A percentile compares a stretch with the other conserved stretches of the same genome.
Conservation (phyloP, 2,888 invertebrate genomes). For the Drosophila lacicola region DNA sequence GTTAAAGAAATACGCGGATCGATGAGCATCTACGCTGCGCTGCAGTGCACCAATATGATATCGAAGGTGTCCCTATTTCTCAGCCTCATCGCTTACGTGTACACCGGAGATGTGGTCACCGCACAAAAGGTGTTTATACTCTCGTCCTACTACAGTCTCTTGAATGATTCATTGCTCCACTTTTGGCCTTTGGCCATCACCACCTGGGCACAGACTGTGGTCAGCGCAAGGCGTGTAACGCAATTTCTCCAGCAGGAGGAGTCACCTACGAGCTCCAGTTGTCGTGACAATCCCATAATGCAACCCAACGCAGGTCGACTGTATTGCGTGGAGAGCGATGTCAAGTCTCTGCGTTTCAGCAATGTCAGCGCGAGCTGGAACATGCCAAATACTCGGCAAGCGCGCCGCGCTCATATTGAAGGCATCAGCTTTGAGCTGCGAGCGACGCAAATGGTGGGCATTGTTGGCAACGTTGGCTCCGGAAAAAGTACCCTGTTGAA, state of each 20-base stretch:
- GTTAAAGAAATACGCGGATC: conserved; percentile 88
- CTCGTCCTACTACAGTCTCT: conserved; percentile 92
- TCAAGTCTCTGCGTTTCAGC: conserved; percentile 77
- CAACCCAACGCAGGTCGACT: conserved; percentile 38
- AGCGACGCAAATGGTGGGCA: conserved; percentile 78
- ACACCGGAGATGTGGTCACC: conserved; percentile 88
- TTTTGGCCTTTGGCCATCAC: conserved; percentile 92
- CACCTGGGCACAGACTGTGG: conserved; percentile 90
- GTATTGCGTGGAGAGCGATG: conserved; percentile 47
- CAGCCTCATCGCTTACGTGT: conserved; percentile 89
- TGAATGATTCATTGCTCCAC: conserved; percentile 91
- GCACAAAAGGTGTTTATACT: conserved; percentile 93
- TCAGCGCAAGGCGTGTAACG: conserved; percentile 90
- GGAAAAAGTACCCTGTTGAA: conserved; percentile 91
- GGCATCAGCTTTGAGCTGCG: conserved; percentile 84
- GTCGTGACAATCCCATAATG: conserved; percentile 54
- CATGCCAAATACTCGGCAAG: conserved; percentile 53
- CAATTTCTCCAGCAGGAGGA: conserved; percentile 86
- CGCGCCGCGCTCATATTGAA: conserved; percentile 50
- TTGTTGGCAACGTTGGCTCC: conserved; percentile 90
- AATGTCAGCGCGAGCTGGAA: conserved; percentile 86
- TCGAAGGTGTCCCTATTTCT: conserved; percentile 92
- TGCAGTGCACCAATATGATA: conserved; percentile 90
- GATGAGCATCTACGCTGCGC: conserved; percentile 89
- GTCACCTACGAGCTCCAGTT: conserved; percentile 42